Base-by-base conservation (phyloP, 2,888 invertebrate species). In the Bimastos eiseni region DNA sequence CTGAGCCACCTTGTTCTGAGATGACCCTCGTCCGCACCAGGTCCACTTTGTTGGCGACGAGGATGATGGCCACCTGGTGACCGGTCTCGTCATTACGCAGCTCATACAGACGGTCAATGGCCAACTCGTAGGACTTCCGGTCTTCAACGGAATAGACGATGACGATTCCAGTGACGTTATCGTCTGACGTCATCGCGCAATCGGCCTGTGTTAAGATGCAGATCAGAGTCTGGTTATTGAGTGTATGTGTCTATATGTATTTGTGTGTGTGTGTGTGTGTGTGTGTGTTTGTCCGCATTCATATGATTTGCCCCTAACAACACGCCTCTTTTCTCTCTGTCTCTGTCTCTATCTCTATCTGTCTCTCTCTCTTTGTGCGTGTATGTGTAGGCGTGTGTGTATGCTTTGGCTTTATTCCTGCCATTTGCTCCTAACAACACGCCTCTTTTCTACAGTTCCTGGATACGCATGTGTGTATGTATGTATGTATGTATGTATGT, bases 31-130 rank as follows among this genome's bases (percentile, higher is more conserved):
- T 90, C 24, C 92, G 44, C 13, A 92, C 92, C 24, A 92, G 91
- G 90, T 92, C 92, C 13, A 90, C 90, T 55, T 92, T 92, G 91
- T 92, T 92, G 89, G 92, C 92, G 21, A 92, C 92, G 36, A 92
- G 91, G 15, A 92, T 92, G 38, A 91, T 44, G 44, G 91, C 91
- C n/a, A 90, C 90, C 15, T 86, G 88, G 17, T 70, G 89, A 70
- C 89, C 86, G 30, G 37, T 55, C 4, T 90, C 90, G 88, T 91
- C 90, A 15, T 83, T 38, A 44, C 91, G 89, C 34, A 92, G 83
- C 33, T 91, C 92, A 37, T 88, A 90, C 84, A 92, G 90, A 36
- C 88, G 89, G 84, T 92, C 91, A 17, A 92, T 90, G 84, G 92
- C 92, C 21, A 83, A 49, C 83, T 91, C 92, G 88, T 91, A 92